Evolutionary conservation across 2,888 invertebrate genomes (phyloP).

Genomic region (Dendrolimus pini): DNA sequence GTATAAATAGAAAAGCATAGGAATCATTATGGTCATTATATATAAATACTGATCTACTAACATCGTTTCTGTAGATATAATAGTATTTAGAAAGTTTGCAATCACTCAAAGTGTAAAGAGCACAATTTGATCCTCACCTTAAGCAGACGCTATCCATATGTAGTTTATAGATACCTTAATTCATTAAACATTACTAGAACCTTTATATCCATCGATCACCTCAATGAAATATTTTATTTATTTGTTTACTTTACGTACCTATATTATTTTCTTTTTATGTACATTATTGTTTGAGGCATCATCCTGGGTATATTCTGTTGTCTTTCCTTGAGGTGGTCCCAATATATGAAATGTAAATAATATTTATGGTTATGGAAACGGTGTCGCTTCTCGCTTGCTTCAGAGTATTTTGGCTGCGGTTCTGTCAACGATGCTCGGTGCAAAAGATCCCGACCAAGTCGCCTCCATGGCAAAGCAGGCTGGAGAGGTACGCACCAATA

Average conservation of each 20-base stretch:
- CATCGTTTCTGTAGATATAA: slow-evolving; percentile 57
- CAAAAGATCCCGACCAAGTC: slow-evolving; percentile 93
- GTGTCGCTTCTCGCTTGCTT: slow-evolving; percentile 78
- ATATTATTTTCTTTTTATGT: background rate
- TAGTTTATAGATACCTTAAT: slow-evolving; percentile 33
- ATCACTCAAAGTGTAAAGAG: slow-evolving; percentile 52
- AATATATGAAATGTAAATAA: slow-evolving; percentile 57
- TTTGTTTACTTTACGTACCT: background rate
- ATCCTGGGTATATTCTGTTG: background rate
- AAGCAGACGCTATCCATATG: slow-evolving; percentile 40
- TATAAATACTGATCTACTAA: slow-evolving; percentile 66
- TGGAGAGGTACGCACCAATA: slow-evolving; percentile 89
- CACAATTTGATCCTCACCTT: slow-evolving; percentile 61
- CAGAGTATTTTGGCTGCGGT: slow-evolving; percentile 96
- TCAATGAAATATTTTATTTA: slow-evolving; percentile 32
- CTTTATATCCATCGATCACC: slow-evolving; percentile 46
- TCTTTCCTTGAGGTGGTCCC: slow-evolving; percentile 51
- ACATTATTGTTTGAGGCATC: background rate
- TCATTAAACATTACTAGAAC: slow-evolving; percentile 53
- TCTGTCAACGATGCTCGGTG: slow-evolving; percentile 92
- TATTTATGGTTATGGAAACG: slow-evolving; percentile 73
- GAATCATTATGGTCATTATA: slow-evolving; percentile 24
- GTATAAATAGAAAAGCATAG: slow-evolving; percentile 27
- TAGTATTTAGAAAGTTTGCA: slow-evolving; percentile 34
- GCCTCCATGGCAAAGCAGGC: slow-evolving; percentile 96